Evolutionary conservation across 2,888 invertebrate genomes (phyloP), one percentile per base, ranked within the genome.

Genomic region (Bruchidius siliquastri): DNA sequence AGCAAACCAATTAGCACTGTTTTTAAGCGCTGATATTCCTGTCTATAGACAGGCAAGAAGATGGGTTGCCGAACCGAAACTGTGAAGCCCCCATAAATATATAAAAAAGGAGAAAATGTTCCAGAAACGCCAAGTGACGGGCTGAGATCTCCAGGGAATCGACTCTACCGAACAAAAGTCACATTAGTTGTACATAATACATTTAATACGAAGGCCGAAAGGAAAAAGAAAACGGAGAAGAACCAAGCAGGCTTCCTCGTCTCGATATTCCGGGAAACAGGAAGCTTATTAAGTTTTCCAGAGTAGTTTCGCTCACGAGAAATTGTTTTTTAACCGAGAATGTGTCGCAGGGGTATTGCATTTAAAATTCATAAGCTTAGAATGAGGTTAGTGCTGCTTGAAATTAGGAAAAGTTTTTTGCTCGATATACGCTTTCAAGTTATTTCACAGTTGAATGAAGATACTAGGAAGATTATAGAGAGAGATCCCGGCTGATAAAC

Each of bases 111-210:
- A 49, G 49, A 18, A 49, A 49, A 49, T 49, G 3, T 49, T 49
- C 49, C 10, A 49, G 49, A 49, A 49, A 49, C 49, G 49, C 78
- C 77, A 78, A 77, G 76, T 77, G 79, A 78, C 77, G 75, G 76
- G 73, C 74, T 72, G 71, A 71, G 75, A 77, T 74, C 76, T 77
- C 70, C 78, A 72, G 70, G 79, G 78, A 77, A 76, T 32, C 20
- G 32, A 71, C 20, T 30, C 22, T 22, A 2, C 49, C 49, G 49
- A 49, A 49, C 49, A 49, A 49, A 49, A 49, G 49, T 49, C 49
- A 49, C 49, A 49, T 49, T 49, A 49, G 49, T 49, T 49, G 49
- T 49, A 49, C 49, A 49, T 49, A 49, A 49, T 49, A 49, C 49
- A 49, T 49, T 49, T 49, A 49, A 49, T 49, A 49, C 49, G 49